Conservation (phyloP, 1,140 invertebrate genomes). For the Camponotus pennsylvanicus region DNA sequence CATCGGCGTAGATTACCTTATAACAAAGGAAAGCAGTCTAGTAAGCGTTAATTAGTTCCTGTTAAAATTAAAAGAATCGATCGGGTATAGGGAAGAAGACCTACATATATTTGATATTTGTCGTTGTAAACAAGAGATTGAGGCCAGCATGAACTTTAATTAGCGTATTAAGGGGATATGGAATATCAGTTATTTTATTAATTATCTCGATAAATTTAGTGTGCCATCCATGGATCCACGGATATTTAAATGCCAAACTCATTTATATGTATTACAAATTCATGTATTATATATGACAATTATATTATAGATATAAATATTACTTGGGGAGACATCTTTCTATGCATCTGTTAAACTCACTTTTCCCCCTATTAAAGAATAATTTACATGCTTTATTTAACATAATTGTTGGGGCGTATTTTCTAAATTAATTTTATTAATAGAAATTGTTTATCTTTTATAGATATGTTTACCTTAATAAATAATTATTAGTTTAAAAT, state of each 20-base stretch:
- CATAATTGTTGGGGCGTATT: neutral
- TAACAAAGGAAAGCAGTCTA: conserved; percentile 51
- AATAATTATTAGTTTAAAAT: conserved; percentile 18
- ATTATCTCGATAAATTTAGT: conserved; percentile 3
- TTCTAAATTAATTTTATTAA: neutral
- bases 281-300: neutral
- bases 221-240: neutral
- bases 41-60: conserved; percentile 53
- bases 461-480: conserved; percentile 3
- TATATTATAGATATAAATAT: neutral
- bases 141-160: neutral
- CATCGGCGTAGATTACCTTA: conserved; percentile 20
- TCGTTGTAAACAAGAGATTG: conserved; percentile 26
- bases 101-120: neutral
- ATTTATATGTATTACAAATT: neutral
- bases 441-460: neutral
- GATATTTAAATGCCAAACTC: neutral
- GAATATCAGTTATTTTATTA: neutral
- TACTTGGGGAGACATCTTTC: neutral
- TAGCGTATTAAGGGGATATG: neutral
- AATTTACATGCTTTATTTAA: conserved; percentile 10
- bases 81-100: conserved; percentile 23
- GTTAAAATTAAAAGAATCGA: conserved; percentile 53
- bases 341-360: neutral
- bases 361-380: neutral